These are phyloP conservation scores for Syndactyla subalaris DNA, from an alignment of 2,797 vertebrate species.

Conservation along the genomic window DNA sequence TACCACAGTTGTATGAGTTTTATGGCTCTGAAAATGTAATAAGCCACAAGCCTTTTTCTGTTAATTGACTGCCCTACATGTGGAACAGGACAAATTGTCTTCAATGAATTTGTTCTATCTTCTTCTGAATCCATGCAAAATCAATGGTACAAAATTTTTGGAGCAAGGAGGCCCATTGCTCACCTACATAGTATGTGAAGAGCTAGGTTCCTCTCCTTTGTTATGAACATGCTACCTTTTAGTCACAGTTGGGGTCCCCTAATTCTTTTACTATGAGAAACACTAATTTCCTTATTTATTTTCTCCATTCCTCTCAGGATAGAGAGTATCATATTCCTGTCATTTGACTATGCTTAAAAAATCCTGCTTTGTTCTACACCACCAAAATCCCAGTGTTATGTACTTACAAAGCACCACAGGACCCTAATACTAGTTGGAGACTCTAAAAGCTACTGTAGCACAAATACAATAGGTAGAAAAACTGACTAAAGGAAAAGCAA, in stretches of 20 bases:
- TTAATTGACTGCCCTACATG: not conserved
- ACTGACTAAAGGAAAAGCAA: not conserved
- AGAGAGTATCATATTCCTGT: fast-evolving
- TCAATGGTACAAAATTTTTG: not conserved
- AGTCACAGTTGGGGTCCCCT: not conserved
- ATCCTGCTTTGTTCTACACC: not conserved
- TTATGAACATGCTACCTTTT: not conserved
- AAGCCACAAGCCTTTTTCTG: not conserved
- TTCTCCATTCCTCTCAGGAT: not conserved
- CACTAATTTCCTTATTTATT: not conserved
- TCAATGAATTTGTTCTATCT: not conserved
- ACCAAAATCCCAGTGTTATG: not conserved
- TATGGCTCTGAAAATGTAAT: not conserved
- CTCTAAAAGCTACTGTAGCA: not conserved
- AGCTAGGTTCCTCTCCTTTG: not conserved
- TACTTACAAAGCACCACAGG: not conserved
- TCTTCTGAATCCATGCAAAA: not conserved
- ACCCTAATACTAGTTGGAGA: not conserved
- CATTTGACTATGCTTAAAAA: not conserved
- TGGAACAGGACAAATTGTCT: not conserved
- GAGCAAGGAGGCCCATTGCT: fast-evolving
- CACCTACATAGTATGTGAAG: not conserved
- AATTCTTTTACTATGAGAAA: not conserved
- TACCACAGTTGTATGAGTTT: not conserved
- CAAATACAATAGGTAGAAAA: not conserved